These are phyloP conservation scores for Allacma fusca DNA, from an alignment of 2,888 invertebrate species.

Conservation along the genomic window DNA sequence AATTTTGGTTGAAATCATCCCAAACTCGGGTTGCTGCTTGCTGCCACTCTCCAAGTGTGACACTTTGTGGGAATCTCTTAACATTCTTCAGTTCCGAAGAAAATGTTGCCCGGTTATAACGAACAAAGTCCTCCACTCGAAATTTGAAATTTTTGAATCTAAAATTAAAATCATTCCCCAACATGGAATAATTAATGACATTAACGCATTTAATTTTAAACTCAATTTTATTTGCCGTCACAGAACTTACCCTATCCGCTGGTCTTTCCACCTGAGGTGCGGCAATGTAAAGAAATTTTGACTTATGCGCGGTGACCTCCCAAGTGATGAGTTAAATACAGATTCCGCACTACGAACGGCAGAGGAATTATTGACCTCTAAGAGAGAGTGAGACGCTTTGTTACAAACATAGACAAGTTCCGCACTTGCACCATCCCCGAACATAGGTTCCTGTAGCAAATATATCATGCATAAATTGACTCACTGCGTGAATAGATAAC, in stretches of 20 bases:
- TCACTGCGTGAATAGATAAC: not conserved
- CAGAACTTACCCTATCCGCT: not conserved
- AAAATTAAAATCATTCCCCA: not conserved
- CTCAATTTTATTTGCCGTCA: too few species aligned
- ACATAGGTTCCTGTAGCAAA: slow-evolving; percentile 56
- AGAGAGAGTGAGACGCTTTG: slow-evolving; percentile 50
- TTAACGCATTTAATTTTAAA: too few species aligned
- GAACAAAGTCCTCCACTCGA: slow-evolving; percentile 49
- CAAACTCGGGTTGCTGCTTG: slow-evolving; percentile 46
- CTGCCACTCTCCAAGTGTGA: slow-evolving; percentile 56
- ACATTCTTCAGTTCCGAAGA: slow-evolving; percentile 45
- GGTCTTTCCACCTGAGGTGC: slow-evolving; percentile 27
- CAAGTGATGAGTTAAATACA: slow-evolving; percentile 51
- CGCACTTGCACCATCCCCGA: slow-evolving; percentile 55
- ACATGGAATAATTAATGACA: slow-evolving; percentile 8
- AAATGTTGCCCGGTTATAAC: slow-evolving; percentile 52
- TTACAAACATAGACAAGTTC: slow-evolving; percentile 58
- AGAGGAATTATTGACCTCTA: slow-evolving; percentile 44
- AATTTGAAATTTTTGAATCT: slow-evolving; percentile 54
- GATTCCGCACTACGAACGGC: slow-evolving; percentile 35
- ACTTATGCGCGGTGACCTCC: slow-evolving; percentile 48
- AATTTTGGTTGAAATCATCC: slow-evolving; percentile 54
- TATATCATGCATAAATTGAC: not conserved
- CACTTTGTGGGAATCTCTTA: slow-evolving; percentile 48
- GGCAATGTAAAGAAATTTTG: slow-evolving; percentile 54